These are phyloP conservation scores for Phyto melanocephala DNA, from an alignment of 2,888 invertebrate genomes.

Conservation along the genomic window DNA sequence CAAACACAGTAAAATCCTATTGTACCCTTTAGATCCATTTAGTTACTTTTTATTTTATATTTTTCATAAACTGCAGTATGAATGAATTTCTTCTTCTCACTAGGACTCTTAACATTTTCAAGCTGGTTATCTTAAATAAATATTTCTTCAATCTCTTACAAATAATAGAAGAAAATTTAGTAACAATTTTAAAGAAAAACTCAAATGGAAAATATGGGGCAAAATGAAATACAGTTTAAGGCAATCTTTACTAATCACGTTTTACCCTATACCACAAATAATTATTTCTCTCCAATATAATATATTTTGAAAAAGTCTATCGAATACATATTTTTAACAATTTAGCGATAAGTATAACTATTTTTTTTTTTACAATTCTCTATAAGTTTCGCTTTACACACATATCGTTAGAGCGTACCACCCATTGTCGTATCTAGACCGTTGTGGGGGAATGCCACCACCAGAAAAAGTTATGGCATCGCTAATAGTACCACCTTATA, in stretches of 20 bases:
- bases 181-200: background rate
- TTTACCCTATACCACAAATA: background rate
- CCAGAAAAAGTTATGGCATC: no score
- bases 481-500: no score
- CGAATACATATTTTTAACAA: no score
- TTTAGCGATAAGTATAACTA: no score
- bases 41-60: slow-evolving; percentile 7
- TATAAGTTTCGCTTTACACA: no score
- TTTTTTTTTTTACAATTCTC: no score
- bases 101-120: slow-evolving; percentile 40
- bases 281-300: no score
- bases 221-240: background rate
- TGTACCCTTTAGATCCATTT: background rate
- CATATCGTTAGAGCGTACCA: no score
- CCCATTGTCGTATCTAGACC: no score
- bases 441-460: no score
- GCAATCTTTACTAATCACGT: background rate
- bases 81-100: slow-evolving; percentile 21
- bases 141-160: background rate
- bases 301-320: no score
- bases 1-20: background rate
- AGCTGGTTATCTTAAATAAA: background rate
- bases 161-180: background rate
- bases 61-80: slow-evolving; percentile 15
- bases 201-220: background rate